Base-by-base conservation (phyloP, 2,113 vertebrate genomes). In the Nanorana parkeri region DNA sequence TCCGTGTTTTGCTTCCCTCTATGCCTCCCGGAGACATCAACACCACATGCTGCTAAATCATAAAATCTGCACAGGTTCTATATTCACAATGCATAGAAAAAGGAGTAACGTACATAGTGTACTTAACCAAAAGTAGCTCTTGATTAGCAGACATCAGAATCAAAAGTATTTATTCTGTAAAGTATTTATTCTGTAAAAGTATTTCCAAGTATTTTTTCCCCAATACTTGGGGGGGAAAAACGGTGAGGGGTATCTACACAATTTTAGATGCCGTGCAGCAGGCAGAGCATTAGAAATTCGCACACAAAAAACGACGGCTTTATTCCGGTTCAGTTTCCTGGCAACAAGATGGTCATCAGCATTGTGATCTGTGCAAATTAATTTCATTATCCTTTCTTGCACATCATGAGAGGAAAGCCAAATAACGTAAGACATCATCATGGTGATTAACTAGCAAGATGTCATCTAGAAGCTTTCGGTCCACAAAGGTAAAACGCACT, bases 341-440 rank as follows among this genome's bases (percentile, higher is more conserved):
- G 95, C 94, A 95, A 96, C 94, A 77, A 67, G 90, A 89, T 89
- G 29, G 72, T 82, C 89, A 88, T 88, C 87, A 56, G 88, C 85
- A 88, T 77, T 88, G 90, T 85, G 91, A 88, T 91, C 89, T 86
- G 91, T 87, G 87, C 87, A 90, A 88, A 94, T 92, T 93, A 90
- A 93, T 92, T 93, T 96, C 90, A 93, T 95, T 94, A 94, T 90
- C 88, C 63, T 75, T 88, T 92, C 86, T 88, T 86, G 89, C 86
- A 85, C 87, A 90, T 87, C 83, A 47, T 55, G 84, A 92, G 88
- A 86, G 86, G 6, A 87, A 90, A 91, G 90, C 86, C 91, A 90
- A 90, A 93, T 84, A 90, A 87, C 82, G 84, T 83, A 74, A 88
- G 89, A 87, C 86, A 86, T 86, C 86, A 89, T 83, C 56, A 82